Evolutionary conservation across 2,113 vertebrate genomes (phyloP), one percentile per base, ranked within the genome.

Genomic region (Solea senegalensis): DNA sequence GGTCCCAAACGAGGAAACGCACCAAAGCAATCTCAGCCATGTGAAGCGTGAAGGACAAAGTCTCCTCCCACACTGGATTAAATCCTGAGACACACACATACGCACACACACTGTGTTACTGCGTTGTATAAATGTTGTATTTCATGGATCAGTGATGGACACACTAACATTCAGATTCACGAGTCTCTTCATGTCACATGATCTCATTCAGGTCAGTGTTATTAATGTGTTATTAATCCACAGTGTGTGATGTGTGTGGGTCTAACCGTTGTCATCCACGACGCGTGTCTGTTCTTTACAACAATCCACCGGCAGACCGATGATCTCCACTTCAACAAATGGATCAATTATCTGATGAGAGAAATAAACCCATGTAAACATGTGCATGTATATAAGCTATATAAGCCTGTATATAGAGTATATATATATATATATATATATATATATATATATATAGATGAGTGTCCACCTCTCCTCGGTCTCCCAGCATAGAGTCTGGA

Each of bases 41-140:
- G 84, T 99, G 97, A 56, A 99, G 91, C 3, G 96, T 99, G 71
- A 99, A 99, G 34, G 96, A 97, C 74, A 99, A 87, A 0, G 95
- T 97, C 91, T 99, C 98, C 86, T 99, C 98, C 98, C 98, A 99
- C 1, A 99, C 96, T 0, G 98, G 98, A 86, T 99, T 99, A 90
- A 99, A 99, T 51, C 98, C 98, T 99, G 62, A 62, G 58, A 64
- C 0, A 87, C 15, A 65, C 0, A 59, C 3, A 76, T 2, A 72
- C 4, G 79, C 1, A 62, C 7, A 15, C 8, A 55, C 54, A 40
- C 12, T 10, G 10, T 66, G 26, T 5, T 51, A 21, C 21, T 21
- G 21, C 21, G 21, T 21, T 16, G 52, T 69, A 59, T 21, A 77
- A 74, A 68, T 59, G 0, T 68, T 56, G 48, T 64, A 53, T 74